Conservation (phyloP, 1,140 invertebrate genomes). For the Cyclina sinensis region DNA sequence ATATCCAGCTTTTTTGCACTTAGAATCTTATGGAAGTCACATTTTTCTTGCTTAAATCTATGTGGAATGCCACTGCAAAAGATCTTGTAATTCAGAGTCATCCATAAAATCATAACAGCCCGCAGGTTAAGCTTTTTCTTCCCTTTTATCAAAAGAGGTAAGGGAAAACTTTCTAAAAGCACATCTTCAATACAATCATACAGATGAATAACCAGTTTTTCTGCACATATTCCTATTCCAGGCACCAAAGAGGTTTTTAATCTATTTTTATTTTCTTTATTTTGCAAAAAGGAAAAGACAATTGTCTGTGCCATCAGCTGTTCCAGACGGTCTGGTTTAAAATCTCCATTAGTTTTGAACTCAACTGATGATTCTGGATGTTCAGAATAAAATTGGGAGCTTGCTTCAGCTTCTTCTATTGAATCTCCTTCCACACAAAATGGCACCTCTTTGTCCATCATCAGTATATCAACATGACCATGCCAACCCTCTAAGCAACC, state of each 20-base stretch:
- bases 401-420: background rate
- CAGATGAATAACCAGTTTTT: background rate
- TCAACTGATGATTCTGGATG: background rate
- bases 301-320: no score
- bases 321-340: background rate
- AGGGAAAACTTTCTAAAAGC: background rate
- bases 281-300: background rate
- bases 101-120: background rate
- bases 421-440: no score
- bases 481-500: background rate
- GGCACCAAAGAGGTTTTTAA: background rate
- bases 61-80: background rate
- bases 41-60: background rate
- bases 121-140: background rate
- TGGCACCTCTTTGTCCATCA: background rate
- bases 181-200: background rate
- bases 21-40: no score
- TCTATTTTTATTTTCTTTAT: background rate
- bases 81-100: background rate
- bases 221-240: background rate
- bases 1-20: no score
- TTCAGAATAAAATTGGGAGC: background rate
- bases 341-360: background rate
- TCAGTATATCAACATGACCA: background rate
- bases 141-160: background rate